Conservation (phyloP, 1,140 invertebrate species). For the Diplogasteroides magnus region DNA sequence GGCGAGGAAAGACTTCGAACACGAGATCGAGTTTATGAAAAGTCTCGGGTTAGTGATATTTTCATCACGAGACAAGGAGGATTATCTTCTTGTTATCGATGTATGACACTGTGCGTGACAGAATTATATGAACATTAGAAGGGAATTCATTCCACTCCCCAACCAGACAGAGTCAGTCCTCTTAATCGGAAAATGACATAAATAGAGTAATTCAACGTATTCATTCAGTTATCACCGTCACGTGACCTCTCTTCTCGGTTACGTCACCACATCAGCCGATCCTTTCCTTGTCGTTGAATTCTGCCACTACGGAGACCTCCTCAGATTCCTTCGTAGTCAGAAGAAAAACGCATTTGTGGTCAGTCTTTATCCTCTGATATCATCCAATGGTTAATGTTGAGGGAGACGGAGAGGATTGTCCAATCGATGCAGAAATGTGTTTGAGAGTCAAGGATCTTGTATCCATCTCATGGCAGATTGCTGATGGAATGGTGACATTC, state of each 20-base stretch:
- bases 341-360: slow-evolving; percentile 9
- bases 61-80: too few species aligned
- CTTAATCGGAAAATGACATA: too few species aligned
- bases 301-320: slow-evolving; percentile 20
- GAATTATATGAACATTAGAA: not conserved
- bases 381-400: not conserved
- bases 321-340: slow-evolving; percentile 23
- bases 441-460: slow-evolving; percentile 22
- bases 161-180: too few species aligned
- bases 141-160: not conserved
- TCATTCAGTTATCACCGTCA: not conserved
- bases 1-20: slow-evolving; percentile 18
- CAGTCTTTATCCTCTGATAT: not conserved
- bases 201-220: not conserved
- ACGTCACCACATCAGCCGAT: slow-evolving; percentile 16
- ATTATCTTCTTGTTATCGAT: slow-evolving; percentile 17
- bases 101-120: not conserved
- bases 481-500: slow-evolving; percentile 21
- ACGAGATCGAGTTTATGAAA: slow-evolving; percentile 33
- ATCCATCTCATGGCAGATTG: slow-evolving; percentile 23
- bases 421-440: not conserved
- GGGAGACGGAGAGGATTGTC: not conserved
- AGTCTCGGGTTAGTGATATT: slow-evolving; percentile 6
- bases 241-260: slow-evolving; percentile 16
- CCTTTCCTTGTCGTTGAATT: slow-evolving; percentile 27